Conservation (phyloP, 2,888 invertebrate genomes). For the Stenoptilia bipunctidactyla region DNA sequence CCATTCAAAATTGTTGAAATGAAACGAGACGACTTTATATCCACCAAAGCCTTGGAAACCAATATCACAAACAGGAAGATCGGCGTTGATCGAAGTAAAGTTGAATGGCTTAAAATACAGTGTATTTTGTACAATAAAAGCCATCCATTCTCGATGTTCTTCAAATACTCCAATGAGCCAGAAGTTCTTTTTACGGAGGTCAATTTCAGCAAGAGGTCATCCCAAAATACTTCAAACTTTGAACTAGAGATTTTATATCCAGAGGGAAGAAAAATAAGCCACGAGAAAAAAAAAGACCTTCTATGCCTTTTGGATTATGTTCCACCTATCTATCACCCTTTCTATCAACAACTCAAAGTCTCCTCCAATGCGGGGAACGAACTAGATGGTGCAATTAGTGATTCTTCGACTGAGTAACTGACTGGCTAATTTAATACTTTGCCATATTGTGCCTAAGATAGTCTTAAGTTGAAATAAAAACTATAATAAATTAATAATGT, state of each 20-base stretch:
- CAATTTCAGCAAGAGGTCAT: conserved; percentile 9
- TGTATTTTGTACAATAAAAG: conserved; percentile 5
- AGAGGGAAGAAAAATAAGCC: conserved; percentile 10
- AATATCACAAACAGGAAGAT: conserved; percentile 14
- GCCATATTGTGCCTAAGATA: conserved; percentile 1
- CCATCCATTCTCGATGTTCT: conserved; percentile 11
- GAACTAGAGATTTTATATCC: conserved; percentile 12
- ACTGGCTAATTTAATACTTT: conserved; percentile 4
- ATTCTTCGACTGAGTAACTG: conserved; percentile 12
- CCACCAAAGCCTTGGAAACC: conserved; percentile 12
- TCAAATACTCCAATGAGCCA: conserved; percentile 7
- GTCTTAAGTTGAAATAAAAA: background rate
- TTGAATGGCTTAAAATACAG: conserved; percentile 7
- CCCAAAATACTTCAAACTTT: conserved; percentile 1
- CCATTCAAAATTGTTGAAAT: conserved; percentile 14
- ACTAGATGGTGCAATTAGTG: conserved; percentile 4
- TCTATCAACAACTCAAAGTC: conserved; percentile 8
- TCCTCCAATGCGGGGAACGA: conserved; percentile 4
- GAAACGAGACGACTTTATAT: conserved; percentile 13
- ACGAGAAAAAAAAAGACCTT: conserved; percentile 8
- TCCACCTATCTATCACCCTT: conserved; percentile 10
- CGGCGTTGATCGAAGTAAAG: conserved; percentile 1
- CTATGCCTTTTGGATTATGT: conserved; percentile 8
- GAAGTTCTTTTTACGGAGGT: conserved; percentile 6
- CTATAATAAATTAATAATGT: background rate